Base-by-base conservation (phyloP, 2,888 invertebrate species). In the Entomobrya multifasciata region DNA sequence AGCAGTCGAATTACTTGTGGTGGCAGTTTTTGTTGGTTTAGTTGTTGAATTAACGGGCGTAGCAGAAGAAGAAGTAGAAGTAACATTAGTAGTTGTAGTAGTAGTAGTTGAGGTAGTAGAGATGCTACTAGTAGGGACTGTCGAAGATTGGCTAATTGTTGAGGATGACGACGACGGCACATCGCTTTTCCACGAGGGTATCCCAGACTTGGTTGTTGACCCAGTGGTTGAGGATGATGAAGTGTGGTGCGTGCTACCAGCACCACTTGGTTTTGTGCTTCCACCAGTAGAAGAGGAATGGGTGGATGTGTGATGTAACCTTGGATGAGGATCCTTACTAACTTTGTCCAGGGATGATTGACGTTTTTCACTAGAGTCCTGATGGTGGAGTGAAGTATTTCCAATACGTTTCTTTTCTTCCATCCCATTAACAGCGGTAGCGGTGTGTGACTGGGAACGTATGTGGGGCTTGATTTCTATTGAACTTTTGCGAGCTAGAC, bases 401-500 rank as follows among this genome's bases (percentile, higher is more conserved):
- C 41, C 78, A 65, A n/a, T 55, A 49, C 67, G 77, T 55, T 87
- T 87, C 52, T 36, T 83, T 17, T 87, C 87, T 36, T 87, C 87
- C 22, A 87, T 76, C 11, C 87, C 87, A 76, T 87, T 87, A 74
- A 87, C 80, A 2, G 74, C 36, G 15, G 60, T 13, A 8, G 20
- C 41, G 6, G 25, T 13, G 5, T 49, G 72, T 6, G 44, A n/a
- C 60, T 74, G 70, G 65, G 87, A 87, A 49, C 87, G 84, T 67
- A 67, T 17, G 76, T 87, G 87, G 67, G 87, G 87, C 57, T 87
- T 87, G 80, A 87, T 83, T 87, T 87, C 87, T 84, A 87, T 80
- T 57, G 87, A 87, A 87, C 87, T 87, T 87, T 87, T 87, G 87
- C 87, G 87, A 77, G 80, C 67, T 81, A 74, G 74, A 86, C 70